Base-by-base conservation (phyloP, 2,888 invertebrate species). In the Busseola fusca region DNA sequence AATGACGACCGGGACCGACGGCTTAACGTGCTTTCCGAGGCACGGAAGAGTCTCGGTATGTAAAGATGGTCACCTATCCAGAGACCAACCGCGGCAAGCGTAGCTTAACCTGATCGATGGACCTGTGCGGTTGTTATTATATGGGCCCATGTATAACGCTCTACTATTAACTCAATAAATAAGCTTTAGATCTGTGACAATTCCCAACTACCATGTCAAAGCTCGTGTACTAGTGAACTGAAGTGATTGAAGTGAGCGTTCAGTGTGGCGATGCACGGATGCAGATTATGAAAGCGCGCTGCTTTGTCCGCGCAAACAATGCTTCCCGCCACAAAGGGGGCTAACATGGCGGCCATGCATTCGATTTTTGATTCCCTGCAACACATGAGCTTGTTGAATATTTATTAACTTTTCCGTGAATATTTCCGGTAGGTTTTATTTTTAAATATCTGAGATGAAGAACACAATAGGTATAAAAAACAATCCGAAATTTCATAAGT, bases 231-330 rank as follows among this genome's bases (percentile, higher is more conserved):
- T 68, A 67, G 58, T 54, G 37, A 69, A 16, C 21, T 30, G 34
- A 0, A 34, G 58, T 58, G 75, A 52, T 72, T 78, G 78, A 66
- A 80, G 75, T 75, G 72, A 65, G 57, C 54, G 69, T 63, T 27
- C 27, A 64, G 56, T 48, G 50, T 52, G 54, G 48, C 64, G 63
- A 59, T 58, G 59, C 66, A 71, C 74, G 81, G 63, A 59, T 58
- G 59, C 66, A 71, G 75, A 82, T 79, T 79, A 79, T 82, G 78
- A 80, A 75, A 69, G 76, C 56, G 30, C 50, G 34, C 67, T n/a
- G 66, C 74, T 84, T 83, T 84, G 82, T 82, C 52, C 72, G 59
- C 7, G 59, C 75, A 78, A 81, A 81, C 81, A 81, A 81, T 81
- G 65, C 42, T 34, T 42, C n/a, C 3, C 60, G 18, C 27, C 56